Evolutionary conservation across 2,797 vertebrate species (phyloP).

Genomic region (Falco novaeseelandiae): DNA sequence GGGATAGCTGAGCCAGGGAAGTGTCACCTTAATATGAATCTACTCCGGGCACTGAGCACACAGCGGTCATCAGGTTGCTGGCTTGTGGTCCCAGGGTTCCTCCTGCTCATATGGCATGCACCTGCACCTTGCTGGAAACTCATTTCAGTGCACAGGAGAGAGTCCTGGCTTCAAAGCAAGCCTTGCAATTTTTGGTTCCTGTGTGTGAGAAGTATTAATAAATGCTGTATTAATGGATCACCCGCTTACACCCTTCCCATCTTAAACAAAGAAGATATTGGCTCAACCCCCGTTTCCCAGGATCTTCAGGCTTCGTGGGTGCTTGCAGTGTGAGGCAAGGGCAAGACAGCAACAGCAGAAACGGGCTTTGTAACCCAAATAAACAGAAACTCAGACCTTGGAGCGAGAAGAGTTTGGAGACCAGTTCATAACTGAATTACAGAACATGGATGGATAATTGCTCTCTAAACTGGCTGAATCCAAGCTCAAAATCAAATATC

Average conservation of each 20-base stretch:
- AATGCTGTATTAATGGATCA: constrained; percentile 46
- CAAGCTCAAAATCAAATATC: background rate
- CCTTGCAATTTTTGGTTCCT: constrained; percentile 47
- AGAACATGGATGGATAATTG: background rate
- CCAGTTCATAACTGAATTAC: background rate
- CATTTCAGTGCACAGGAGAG: background rate
- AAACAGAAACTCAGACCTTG: background rate
- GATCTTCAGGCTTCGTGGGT: background rate
- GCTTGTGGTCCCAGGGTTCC: background rate
- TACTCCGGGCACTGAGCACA: background rate
- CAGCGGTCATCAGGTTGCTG: constrained; percentile 38
- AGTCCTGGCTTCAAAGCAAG: constrained; percentile 50
- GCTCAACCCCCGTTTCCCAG: background rate
- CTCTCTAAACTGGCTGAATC: constrained; percentile 17
- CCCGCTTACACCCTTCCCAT: fast-evolving
- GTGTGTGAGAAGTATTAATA: constrained; percentile 50
- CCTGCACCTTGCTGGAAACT: constrained; percentile 45
- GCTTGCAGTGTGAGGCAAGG: background rate
- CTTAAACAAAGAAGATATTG: constrained; percentile 12
- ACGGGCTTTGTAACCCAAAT: background rate
- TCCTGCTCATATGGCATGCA: constrained; percentile 63
- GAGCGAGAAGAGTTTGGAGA: background rate
- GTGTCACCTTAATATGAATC: constrained; percentile 51
- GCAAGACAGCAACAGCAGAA: background rate
- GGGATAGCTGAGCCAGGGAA: constrained; percentile 5